A percentile compares a stretch with the other conserved stretches of the same genome.
Evolutionary conservation across 2,888 invertebrate species (phyloP).

Genomic region (Cephonodes hylas): DNA sequence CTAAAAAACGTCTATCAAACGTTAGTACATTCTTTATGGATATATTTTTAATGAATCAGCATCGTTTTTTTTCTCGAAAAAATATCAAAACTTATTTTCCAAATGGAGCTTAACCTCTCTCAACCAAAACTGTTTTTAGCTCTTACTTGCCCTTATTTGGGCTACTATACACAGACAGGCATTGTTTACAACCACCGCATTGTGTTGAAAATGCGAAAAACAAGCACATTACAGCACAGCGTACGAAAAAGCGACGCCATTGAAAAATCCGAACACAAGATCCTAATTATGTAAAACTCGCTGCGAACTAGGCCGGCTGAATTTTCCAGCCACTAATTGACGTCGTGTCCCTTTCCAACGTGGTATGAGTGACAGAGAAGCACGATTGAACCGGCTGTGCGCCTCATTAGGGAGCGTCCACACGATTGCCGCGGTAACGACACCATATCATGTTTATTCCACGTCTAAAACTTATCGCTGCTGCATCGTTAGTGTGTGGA

Average conservation of each 20-base stretch:
- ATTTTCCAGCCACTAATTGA: neutral
- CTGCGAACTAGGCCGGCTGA: neutral
- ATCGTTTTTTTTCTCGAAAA: too few relatives aligned
- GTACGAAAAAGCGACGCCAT: neutral
- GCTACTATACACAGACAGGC: neutral
- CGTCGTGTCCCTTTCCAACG: neutral
- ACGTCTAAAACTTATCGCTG: slow-evolving; percentile 60
- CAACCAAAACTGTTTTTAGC: too few relatives aligned
- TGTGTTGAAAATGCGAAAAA: too few relatives aligned
- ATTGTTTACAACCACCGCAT: neutral
- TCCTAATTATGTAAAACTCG: neutral
- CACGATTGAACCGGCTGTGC: neutral
- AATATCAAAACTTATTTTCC: too few relatives aligned
- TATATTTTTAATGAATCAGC: too few relatives aligned
- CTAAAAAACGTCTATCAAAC: neutral
- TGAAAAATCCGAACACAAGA: neutral
- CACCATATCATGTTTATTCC: slow-evolving; percentile 55
- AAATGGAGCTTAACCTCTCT: too few relatives aligned
- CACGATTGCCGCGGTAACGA: slow-evolving; percentile 31
- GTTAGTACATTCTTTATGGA: too few relatives aligned
- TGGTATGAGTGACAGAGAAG: neutral
- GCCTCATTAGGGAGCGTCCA: neutral
- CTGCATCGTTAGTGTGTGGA: slow-evolving; percentile 64
- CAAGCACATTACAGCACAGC: neutral
- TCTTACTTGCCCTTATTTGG: too few relatives aligned